phyloP scores from a whole-genome alignment of 2,888 invertebrate genomes.

The Apoda limacodes region DNA sequence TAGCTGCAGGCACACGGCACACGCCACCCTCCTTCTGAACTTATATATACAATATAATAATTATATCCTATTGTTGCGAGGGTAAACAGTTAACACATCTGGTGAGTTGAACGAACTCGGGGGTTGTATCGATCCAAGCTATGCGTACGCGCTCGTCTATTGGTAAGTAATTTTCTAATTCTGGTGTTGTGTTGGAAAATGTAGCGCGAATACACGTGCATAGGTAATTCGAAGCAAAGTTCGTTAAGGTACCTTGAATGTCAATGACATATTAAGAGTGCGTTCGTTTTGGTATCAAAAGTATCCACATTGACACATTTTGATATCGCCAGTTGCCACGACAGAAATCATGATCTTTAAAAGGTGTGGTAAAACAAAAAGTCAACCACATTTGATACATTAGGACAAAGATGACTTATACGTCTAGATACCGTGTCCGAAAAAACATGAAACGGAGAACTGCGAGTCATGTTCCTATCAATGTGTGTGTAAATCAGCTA shows the following conservation, averaged over 20 bases:
- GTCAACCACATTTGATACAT: no score
- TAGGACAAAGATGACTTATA: no score
- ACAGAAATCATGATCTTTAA: no score
- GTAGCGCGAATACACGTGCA: not conserved
- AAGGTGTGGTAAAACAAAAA: no score
- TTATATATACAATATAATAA: not conserved
- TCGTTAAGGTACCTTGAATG: not conserved
- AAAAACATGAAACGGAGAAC: no score
- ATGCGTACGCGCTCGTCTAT: slow-evolving; percentile 2
- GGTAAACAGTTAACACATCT: slow-evolving; percentile 5
- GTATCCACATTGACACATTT: not conserved
- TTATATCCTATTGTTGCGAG: not conserved
- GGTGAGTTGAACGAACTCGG: slow-evolving; percentile 12
- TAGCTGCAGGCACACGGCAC: no score
- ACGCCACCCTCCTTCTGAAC: not conserved
- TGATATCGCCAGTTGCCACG: no score
- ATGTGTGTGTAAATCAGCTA: no score
- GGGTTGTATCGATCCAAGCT: slow-evolving; percentile 10
- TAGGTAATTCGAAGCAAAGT: not conserved
- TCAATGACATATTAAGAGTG: not conserved
- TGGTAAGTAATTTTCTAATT: not conserved
- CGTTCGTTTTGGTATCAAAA: not conserved
- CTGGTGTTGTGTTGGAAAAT: not conserved
- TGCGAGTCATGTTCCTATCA: no score
- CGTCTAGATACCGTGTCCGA: no score